Conservation (phyloP, 2,888 invertebrate species). For the Athalia circularis region DNA sequence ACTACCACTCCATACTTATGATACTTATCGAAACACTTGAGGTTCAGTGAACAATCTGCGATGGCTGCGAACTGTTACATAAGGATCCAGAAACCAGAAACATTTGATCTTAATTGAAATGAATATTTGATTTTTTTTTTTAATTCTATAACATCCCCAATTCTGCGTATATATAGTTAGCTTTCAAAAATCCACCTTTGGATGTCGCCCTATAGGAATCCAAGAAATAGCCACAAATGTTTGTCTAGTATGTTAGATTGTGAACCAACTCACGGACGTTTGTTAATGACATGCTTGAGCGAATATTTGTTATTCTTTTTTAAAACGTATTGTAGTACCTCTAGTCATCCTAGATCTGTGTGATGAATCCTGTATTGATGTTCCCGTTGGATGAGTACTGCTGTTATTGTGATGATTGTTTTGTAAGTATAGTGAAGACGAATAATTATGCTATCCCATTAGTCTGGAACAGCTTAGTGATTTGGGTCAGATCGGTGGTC, state of each 20-base stretch:
- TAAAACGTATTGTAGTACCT: slow-evolving; percentile 6
- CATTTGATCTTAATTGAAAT: slow-evolving; percentile 5
- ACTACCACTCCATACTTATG: no score
- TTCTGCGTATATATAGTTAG: no score
- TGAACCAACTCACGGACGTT: no score
- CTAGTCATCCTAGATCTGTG: slow-evolving; percentile 20
- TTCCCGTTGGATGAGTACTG: slow-evolving; percentile 74
- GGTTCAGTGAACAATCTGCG: background rate
- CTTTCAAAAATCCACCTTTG: no score
- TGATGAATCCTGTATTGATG: slow-evolving; percentile 58
- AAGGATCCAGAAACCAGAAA: slow-evolving; percentile 37
- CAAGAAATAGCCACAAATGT: no score
- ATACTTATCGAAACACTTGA: background rate
- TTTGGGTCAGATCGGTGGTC: background rate
- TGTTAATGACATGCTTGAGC: no score
- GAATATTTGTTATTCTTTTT: background rate
- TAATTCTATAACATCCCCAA: no score
- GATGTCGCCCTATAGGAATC: no score
- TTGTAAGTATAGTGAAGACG: slow-evolving; percentile 72
- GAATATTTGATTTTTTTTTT: no score
- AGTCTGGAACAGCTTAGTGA: slow-evolving; percentile 36
- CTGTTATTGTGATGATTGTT: slow-evolving; percentile 87
- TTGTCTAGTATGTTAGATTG: no score
- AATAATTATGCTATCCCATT: slow-evolving; percentile 61
- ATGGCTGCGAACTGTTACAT: background rate